A percentile compares a stretch with the other conserved stretches of the same genome.
Evolutionary conservation across 2,113 vertebrate species (phyloP).

Genomic region (Hystrix brachyura): DNA sequence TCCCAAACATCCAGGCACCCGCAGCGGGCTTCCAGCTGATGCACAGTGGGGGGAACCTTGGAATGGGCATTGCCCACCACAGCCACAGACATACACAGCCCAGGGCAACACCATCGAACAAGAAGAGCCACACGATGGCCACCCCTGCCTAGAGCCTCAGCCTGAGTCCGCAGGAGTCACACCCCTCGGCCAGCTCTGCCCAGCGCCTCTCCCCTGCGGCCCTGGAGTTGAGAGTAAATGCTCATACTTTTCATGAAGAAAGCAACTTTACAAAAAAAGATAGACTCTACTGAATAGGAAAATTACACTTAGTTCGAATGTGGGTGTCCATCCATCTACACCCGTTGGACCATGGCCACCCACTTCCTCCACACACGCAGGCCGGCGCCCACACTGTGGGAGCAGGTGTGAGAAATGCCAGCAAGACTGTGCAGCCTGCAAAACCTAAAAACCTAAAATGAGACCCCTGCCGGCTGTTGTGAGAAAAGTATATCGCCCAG

Average conservation of each 20-base stretch:
- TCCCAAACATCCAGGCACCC: neutral
- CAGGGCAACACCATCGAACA: neutral
- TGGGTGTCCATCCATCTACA: too few species aligned
- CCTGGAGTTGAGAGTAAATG: neutral
- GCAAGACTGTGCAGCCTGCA: neutral
- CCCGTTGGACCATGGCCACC: rapidly evolving
- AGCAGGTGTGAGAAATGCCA: rapidly evolving
- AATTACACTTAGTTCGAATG: rapidly evolving
- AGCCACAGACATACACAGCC: neutral
- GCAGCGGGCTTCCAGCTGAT: rapidly evolving
- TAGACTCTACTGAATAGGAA: neutral
- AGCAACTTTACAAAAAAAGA: neutral
- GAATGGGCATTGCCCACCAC: rapidly evolving
- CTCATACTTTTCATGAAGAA: too few species aligned
- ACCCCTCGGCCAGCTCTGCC: neutral
- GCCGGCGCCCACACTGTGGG: rapidly evolving
- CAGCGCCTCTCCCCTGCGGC: neutral
- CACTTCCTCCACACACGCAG: rapidly evolving
- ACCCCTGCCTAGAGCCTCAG: neutral
- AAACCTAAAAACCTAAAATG: neutral
- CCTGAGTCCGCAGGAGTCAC: neutral
- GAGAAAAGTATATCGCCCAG: neutral
- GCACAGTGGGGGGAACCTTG: neutral
- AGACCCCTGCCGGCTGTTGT: neutral
- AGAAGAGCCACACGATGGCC: too few species aligned